Percentiles rank a stretch among this genome's conserved stretches.
phyloP scores from a whole-genome alignment of 2,888 invertebrate genomes.

The Syrphus vitripennis region DNA sequence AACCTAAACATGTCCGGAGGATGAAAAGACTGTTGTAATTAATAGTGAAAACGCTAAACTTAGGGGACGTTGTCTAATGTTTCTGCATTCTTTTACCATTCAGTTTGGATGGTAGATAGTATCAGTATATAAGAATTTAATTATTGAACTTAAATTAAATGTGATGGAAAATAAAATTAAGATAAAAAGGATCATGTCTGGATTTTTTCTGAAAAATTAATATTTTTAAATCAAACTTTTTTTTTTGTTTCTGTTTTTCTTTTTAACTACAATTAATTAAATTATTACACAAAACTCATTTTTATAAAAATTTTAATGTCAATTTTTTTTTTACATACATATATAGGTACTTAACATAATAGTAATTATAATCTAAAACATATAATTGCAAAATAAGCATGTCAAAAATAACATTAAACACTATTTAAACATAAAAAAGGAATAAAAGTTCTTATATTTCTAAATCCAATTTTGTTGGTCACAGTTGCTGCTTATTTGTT shows the following conservation, averaged over 20 bases:
- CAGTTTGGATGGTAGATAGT: too few species aligned
- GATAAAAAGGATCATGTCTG: too few species aligned
- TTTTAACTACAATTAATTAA: not conserved
- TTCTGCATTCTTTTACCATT: too few species aligned
- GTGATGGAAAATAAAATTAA: too few species aligned
- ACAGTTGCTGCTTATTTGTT: conserved; percentile 11
- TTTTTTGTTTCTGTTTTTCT: not conserved
- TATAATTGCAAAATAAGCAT: not conserved
- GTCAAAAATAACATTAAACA: not conserved
- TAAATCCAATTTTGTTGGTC: conserved; percentile 15
- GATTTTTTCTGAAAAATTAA: too few species aligned
- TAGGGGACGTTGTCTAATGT: too few species aligned
- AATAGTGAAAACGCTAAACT: too few species aligned
- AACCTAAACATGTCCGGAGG: too few species aligned
- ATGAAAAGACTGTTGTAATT: too few species aligned
- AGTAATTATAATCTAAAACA: not conserved
- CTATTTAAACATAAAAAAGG: not conserved
- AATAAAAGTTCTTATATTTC: not conserved
- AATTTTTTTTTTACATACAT: not conserved
- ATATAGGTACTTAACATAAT: not conserved
- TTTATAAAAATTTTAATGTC: conserved; percentile 1
- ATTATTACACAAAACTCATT: not conserved
- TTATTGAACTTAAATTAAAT: too few species aligned
- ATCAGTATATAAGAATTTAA: too few species aligned
- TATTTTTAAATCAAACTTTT: too few species aligned